Conservation (phyloP, 2,113 vertebrate genomes). For the Clarias macrocephalus region DNA sequence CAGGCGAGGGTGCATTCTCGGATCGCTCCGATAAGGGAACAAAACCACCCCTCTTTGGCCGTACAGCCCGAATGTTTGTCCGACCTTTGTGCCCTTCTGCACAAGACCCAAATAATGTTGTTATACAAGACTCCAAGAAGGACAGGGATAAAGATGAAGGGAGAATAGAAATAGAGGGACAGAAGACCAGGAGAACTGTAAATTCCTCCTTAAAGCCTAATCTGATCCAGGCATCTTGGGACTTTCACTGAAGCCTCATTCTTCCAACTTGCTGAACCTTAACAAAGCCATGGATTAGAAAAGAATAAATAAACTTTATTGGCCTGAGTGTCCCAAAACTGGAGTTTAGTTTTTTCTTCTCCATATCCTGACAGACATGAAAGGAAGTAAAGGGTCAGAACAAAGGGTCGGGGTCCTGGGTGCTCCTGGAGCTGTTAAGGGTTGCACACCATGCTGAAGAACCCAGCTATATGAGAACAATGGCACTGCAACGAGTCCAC, state of each 20-base stretch:
- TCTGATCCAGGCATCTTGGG: constrained; percentile 23
- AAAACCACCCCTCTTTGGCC: constrained; percentile 35
- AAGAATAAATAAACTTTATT: constrained; percentile 30
- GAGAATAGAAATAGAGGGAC: not conserved
- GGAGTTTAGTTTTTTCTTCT: not conserved
- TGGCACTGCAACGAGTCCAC: not conserved
- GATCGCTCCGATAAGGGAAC: constrained; percentile 41
- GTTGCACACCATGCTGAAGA: not conserved
- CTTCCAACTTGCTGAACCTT: constrained; percentile 10
- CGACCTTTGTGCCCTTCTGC: constrained; percentile 25
- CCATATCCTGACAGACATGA: not conserved
- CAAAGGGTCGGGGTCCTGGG: not conserved
- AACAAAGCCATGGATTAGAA: constrained; percentile 1
- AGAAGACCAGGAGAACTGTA: constrained; percentile 14
- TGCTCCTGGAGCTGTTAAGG: not conserved
- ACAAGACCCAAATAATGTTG: constrained; percentile 16
- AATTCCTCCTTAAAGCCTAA: constrained; percentile 35
- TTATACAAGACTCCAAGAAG: constrained; percentile 35
- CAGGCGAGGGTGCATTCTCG: constrained; percentile 22
- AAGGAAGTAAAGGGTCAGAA: constrained; percentile 2
- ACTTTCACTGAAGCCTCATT: constrained; percentile 15
- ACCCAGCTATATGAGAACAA: not conserved
- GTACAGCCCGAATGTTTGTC: constrained; percentile 24
- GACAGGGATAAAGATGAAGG: not conserved
- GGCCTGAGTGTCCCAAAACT: not conserved